Conservation (phyloP, 2,888 invertebrate species). For the Autographa gamma region DNA sequence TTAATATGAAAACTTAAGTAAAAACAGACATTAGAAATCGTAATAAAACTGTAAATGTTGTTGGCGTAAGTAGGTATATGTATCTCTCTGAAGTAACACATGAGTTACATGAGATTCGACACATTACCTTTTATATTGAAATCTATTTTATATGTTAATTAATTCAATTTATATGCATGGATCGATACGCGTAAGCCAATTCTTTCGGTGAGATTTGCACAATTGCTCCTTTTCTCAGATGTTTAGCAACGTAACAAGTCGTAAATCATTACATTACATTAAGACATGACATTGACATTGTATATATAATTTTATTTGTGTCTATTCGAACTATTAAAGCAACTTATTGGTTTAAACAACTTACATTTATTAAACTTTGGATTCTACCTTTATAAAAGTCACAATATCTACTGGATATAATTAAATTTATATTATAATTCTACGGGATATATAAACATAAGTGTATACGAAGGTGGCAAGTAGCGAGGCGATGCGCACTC, state of each 20-base stretch:
- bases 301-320: no score
- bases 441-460: slow-evolving; percentile 43
- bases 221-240: no score
- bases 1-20: background rate
- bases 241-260: no score
- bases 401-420: no score
- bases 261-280: no score
- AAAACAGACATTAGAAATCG: background rate
- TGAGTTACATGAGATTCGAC: background rate
- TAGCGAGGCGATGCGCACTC: slow-evolving; percentile 68
- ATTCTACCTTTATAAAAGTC: no score
- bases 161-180: background rate
- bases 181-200: background rate
- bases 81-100: background rate
- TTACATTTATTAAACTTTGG: no score
- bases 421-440: background rate
- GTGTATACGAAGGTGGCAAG: slow-evolving; percentile 72
- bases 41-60: background rate
- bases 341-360: no score
- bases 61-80: background rate
- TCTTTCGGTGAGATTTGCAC: no score
- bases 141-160: background rate
- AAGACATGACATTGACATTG: no score
- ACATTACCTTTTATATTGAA: background rate
- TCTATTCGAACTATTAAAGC: no score